Base-by-base conservation (phyloP, 2,888 invertebrate genomes). In the Adelognathus sp. region DNA sequence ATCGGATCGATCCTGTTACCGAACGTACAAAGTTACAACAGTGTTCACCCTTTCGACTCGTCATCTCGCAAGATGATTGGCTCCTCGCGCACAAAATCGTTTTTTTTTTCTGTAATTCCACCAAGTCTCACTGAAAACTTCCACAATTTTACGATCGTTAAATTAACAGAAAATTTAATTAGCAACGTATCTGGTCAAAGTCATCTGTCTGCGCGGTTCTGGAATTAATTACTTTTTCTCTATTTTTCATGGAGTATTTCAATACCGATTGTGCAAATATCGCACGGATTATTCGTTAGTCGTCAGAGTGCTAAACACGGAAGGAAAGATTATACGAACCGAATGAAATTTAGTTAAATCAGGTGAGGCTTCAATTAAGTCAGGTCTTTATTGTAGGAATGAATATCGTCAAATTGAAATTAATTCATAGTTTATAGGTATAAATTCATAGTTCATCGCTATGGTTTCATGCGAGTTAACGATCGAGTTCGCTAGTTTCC, bases 381-480 rank as follows among this genome's bases (percentile, higher is more conserved):
- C n/a, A n/a, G n/a, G n/a, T n/a, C n/a, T n/a, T n/a, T n/a, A n/a
- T n/a, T n/a, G n/a, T n/a, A n/a, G n/a, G n/a, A n/a, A n/a, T n/a
- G n/a, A n/a, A n/a, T n/a, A n/a, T n/a, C n/a, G n/a, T n/a, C n/a
- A n/a, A n/a, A n/a, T n/a, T n/a, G n/a, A n/a, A n/a, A n/a, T n/a
- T n/a, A n/a, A n/a, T n/a, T n/a, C n/a, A n/a, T n/a, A n/a, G n/a
- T n/a, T n/a, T n/a, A n/a, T n/a, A n/a, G n/a, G n/a, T n/a, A n/a
- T n/a, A n/a, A n/a, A n/a, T n/a, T n/a, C n/a, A 56, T 27, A 58
- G 46, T 64, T 73, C 44, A 63, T 73, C 14, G 50, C 50, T 21
- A 50, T 50, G n/a, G n/a, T n/a, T n/a, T n/a, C n/a, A n/a, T 9
- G 4, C 31, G 18, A 33, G 56, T 46, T 73, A 73, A 73, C 72